A percentile compares a stretch with the other conserved stretches of the same genome.
phyloP scores from a whole-genome alignment of 2,797 vertebrate species.

The Hyperoplus lanceolatus region DNA sequence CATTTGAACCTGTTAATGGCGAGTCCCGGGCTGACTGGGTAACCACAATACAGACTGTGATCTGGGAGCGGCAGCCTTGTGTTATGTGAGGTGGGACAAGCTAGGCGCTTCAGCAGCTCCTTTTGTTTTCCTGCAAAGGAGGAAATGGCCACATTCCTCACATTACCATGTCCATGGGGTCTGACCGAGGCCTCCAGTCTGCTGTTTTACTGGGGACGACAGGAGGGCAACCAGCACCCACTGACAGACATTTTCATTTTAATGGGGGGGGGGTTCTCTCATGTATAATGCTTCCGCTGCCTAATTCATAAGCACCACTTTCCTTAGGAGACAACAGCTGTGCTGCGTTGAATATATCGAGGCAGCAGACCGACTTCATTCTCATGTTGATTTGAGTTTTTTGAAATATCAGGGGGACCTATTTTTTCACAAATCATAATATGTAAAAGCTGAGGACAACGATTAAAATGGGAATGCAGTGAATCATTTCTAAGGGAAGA shows the following conservation, averaged over 20 bases:
- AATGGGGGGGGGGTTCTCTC: slow-evolving; percentile 56
- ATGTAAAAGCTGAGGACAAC: background rate
- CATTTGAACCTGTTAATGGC: slow-evolving; percentile 44
- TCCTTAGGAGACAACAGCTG: slow-evolving; percentile 29
- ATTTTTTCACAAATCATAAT: background rate
- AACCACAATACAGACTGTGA: slow-evolving; percentile 64
- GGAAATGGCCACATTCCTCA: slow-evolving; percentile 90
- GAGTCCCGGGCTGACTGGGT: slow-evolving; percentile 51
- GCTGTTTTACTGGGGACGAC: slow-evolving; percentile 67
- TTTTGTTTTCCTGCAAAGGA: slow-evolving; percentile 87
- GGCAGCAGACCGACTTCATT: background rate
- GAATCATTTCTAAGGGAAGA: background rate
- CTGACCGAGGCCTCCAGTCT: slow-evolving; percentile 67
- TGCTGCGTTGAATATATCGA: slow-evolving; percentile 3
- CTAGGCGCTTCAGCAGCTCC: slow-evolving; percentile 76
- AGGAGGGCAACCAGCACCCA: slow-evolving; percentile 44
- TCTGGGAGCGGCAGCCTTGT: slow-evolving; percentile 64
- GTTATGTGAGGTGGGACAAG: slow-evolving; percentile 75
- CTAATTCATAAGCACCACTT: slow-evolving; percentile 45
- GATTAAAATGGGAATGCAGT: background rate
- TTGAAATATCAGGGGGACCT: background rate
- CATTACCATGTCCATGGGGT: slow-evolving; percentile 89
- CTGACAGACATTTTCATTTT: slow-evolving; percentile 61
- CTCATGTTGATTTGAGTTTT: background rate
- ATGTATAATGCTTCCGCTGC: slow-evolving; percentile 67